Conservation (phyloP, 1,140 invertebrate species). For the Saccostrea glomerata region DNA sequence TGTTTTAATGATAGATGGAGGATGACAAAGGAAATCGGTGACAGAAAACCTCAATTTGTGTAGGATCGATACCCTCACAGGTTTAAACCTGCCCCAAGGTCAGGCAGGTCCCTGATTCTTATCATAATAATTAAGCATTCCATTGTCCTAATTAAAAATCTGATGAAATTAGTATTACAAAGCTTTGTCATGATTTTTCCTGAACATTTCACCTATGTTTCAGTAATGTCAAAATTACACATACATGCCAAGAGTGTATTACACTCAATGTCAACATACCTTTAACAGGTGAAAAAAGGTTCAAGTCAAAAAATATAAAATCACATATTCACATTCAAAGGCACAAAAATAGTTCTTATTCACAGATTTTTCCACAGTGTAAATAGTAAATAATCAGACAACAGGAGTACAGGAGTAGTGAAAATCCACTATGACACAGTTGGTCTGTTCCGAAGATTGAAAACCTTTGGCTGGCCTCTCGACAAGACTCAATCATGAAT, state of each 20-base stretch:
- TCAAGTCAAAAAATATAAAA: background rate
- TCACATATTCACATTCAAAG: background rate
- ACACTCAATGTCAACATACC: background rate
- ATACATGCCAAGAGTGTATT: background rate
- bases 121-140: background rate
- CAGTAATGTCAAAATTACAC: background rate
- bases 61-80: background rate
- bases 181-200: background rate
- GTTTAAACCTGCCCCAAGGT: conserved; percentile 6
- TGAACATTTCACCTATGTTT: background rate
- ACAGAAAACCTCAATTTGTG: conserved; percentile 10
- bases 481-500: conserved; percentile 12
- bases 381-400: conserved; percentile 10
- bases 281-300: conserved; percentile 21
- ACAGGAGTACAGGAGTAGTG: background rate
- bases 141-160: background rate
- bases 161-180: background rate
- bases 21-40: conserved; percentile 8
- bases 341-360: background rate
- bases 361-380: background rate
- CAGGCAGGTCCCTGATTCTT: background rate
- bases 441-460: background rate
- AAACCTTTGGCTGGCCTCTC: conserved; percentile 9
- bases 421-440: background rate
- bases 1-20: conserved; percentile 21